phyloP scores from a whole-genome alignment of 23 tunicate genomes.

The Corella eumyota region DNA sequence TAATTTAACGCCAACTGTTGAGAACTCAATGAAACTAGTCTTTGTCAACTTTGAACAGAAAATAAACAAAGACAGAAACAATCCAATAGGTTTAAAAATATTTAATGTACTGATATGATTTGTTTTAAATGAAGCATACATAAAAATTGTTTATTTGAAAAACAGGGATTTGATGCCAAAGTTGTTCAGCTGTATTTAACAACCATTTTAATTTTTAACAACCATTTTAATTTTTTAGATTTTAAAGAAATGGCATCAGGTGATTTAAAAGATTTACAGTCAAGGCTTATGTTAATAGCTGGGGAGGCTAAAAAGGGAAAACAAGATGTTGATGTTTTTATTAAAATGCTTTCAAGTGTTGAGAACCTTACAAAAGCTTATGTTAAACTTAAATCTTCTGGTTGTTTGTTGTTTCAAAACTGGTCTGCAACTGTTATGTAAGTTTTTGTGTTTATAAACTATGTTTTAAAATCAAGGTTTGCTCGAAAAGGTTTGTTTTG shows the following conservation, averaged over 20 bases:
- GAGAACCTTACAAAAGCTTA: constrained; percentile 32
- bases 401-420: constrained; percentile 24
- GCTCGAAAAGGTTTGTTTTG: no score
- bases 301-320: constrained; percentile 58
- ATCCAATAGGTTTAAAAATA: no score
- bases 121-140: no score
- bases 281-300: constrained; percentile 63
- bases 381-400: no score
- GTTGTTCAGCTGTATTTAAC: no score
- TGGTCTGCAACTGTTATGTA: constrained; percentile 36
- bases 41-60: no score
- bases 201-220: no score
- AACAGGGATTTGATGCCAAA: no score
- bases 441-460: neutral
- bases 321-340: constrained; percentile 27
- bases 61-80: no score
- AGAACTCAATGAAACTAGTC: constrained; percentile 6
- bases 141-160: no score
- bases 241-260: constrained; percentile 9
- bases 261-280: constrained; percentile 47
- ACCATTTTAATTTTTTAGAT: no score
- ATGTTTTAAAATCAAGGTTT: neutral
- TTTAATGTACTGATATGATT: no score
- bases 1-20: constrained; percentile 8
- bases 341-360: constrained; percentile 16